A percentile compares a stretch with the other conserved stretches of the same genome.
phyloP scores from a whole-genome alignment of 2,113 vertebrate genomes.

The Eublepharis macularius region DNA sequence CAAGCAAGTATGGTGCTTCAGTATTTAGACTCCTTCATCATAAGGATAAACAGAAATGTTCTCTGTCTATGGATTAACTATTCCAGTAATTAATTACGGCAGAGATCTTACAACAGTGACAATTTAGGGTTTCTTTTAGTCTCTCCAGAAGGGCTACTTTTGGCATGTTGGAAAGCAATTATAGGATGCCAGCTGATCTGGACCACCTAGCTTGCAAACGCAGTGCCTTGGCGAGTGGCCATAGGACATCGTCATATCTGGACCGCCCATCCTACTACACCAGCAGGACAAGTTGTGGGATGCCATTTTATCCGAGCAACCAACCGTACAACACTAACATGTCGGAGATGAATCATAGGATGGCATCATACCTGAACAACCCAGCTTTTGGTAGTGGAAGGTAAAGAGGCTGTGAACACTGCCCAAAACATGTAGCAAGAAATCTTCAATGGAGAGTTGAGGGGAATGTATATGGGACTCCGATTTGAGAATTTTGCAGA shows the following conservation, averaged over 20 bases:
- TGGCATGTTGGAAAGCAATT: not conserved
- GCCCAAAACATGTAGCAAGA: not conserved
- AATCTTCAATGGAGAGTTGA: not conserved
- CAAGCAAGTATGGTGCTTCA: not conserved
- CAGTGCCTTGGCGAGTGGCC: constrained; percentile 12
- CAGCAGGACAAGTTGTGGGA: not conserved
- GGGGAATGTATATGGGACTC: not conserved
- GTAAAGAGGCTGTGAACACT: not conserved
- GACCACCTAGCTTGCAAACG: not conserved
- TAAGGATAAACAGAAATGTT: not conserved
- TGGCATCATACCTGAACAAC: constrained; percentile 32
- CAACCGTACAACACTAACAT: not conserved
- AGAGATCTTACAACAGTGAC: not conserved
- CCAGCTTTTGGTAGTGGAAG: constrained; percentile 41
- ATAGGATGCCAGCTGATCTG: not conserved
- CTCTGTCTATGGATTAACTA: not conserved
- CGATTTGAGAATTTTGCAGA: too few species aligned
- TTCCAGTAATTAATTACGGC: not conserved
- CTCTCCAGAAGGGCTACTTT: not conserved
- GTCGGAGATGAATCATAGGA: constrained; percentile 51
- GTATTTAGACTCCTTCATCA: not conserved
- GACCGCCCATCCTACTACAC: constrained; percentile 44
- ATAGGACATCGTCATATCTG: constrained; percentile 30
- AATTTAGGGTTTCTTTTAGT: constrained; percentile 4
- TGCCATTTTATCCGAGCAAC: not conserved